Conservation (phyloP, 2,888 invertebrate species). For the Machimus rusticus region DNA sequence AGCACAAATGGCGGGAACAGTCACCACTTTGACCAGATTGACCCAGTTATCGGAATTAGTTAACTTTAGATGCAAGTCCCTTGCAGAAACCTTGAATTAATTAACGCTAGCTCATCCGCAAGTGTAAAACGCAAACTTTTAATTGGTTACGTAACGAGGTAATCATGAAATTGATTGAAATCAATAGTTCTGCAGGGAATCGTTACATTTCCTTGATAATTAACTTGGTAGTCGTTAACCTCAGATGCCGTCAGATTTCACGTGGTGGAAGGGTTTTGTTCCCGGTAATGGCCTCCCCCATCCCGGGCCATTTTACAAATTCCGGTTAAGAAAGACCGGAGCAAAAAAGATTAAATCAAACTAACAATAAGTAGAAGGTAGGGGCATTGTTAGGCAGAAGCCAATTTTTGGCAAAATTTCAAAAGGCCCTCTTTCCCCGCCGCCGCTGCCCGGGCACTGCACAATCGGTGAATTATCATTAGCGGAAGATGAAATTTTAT, state of each 20-base stretch:
- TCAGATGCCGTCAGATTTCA: not conserved
- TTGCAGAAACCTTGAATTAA: not conserved
- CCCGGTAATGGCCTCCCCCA: not conserved
- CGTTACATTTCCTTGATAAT: not conserved
- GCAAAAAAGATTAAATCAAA: conserved; percentile 8
- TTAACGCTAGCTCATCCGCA: not conserved
- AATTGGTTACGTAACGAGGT: conserved; percentile 28
- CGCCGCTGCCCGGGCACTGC: not conserved
- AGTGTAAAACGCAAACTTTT: conserved; percentile 6
- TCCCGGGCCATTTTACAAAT: not conserved
- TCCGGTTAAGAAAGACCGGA: not conserved
- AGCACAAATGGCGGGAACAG: not conserved
- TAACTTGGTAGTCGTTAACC: not conserved
- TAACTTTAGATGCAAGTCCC: not conserved
- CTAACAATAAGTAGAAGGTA: not conserved
- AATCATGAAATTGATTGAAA: conserved; percentile 30
- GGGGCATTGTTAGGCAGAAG: not conserved
- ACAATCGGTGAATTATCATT: conserved; percentile 27
- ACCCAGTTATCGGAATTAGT: not conserved
- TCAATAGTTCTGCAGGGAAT: conserved; percentile 8
- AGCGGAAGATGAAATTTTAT: conserved; percentile 18
- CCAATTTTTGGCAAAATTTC: conserved; percentile 18
- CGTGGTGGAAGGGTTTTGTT: not conserved
- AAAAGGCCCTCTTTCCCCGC: not conserved
- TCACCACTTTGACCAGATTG: not conserved